Conservation (phyloP, 2,797 vertebrate genomes). For the Alca torda region DNA sequence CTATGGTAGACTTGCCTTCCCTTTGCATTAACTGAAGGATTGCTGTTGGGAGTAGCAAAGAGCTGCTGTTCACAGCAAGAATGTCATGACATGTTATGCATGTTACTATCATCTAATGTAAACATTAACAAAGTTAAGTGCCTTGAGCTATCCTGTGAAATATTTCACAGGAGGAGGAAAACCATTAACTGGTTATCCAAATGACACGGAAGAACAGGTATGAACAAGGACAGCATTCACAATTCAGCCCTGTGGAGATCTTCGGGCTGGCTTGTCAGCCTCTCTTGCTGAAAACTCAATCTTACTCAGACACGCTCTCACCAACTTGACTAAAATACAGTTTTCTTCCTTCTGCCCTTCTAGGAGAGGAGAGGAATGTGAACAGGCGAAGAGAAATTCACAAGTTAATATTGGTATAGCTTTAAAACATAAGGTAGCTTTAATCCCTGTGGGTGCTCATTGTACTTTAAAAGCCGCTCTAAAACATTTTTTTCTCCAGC, state of each 20-base stretch:
- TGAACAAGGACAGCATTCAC: not conserved
- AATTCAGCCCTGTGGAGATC: not conserved
- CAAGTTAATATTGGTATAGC: not conserved
- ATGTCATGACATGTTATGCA: not conserved
- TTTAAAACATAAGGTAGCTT: not conserved
- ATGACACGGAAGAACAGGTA: not conserved
- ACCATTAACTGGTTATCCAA: not conserved
- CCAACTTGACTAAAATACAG: not conserved
- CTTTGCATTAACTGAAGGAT: not conserved
- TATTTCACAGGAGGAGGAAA: not conserved
- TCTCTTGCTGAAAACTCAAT: not conserved
- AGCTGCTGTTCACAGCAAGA: not conserved
- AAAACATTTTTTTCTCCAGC: not conserved
- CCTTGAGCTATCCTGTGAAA: fast-evolving
- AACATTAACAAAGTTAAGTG: not conserved
- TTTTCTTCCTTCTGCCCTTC: not conserved
- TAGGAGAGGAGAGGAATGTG: not conserved
- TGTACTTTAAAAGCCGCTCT: not conserved
- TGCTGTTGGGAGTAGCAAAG: not conserved
- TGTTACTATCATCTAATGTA: not conserved
- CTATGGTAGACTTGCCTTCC: not conserved
- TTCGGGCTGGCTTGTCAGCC: not conserved
- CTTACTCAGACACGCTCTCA: not conserved
- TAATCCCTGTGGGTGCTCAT: not conserved
- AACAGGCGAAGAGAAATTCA: not conserved